Evolutionary conservation across 1,140 invertebrate species (phyloP), one percentile per base, ranked within the genome.

Genomic region (Drosophila seguyi): DNA sequence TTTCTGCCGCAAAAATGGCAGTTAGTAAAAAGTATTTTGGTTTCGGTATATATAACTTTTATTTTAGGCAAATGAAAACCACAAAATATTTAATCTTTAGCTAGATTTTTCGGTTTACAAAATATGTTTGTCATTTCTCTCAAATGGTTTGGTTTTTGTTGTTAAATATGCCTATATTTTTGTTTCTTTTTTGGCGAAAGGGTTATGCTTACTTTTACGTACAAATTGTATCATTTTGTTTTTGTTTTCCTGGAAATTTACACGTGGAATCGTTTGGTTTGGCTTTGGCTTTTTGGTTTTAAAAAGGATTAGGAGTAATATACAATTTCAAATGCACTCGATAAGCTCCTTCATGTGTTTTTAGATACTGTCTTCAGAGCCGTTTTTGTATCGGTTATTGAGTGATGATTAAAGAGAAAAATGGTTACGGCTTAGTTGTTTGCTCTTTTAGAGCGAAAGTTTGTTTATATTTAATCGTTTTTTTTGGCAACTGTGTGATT

Each of bases 11-110:
- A 25, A 41, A 31, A 34, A n/a, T 48, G 11, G 6, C 4, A 52
- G 6, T 25, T 36, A 36, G 20, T 31, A 34, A 6, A 29, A 22
- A 7, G 31, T 20, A 6, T 27, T 56, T 10, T 25, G 34, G 20
- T 48, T 57, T 55, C 22, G 34, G 27, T 71, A 50, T 72, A 18
- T 20, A 36, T 71, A 56, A 65, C 34, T 59, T 77, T 73, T 85
- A 86, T 74, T 86, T 85, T 77, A 80, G 61, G 62, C 74, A 85
- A 65, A 86, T 67, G 61, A 57, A 85, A 86, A 67, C 77, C 77
- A 62, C 67, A 86, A 74, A 81, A 78, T 58, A 85, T 85, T 74
- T 78, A 59, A 78, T 74, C 56, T 81, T 86, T 85, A 79, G 81
- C 82, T 80, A 84, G 61, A 36, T 60, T 25, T 36, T 52, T 11